Evolutionary conservation across 2,113 vertebrate genomes (phyloP).

Genomic region (Nerophis ophidion): DNA sequence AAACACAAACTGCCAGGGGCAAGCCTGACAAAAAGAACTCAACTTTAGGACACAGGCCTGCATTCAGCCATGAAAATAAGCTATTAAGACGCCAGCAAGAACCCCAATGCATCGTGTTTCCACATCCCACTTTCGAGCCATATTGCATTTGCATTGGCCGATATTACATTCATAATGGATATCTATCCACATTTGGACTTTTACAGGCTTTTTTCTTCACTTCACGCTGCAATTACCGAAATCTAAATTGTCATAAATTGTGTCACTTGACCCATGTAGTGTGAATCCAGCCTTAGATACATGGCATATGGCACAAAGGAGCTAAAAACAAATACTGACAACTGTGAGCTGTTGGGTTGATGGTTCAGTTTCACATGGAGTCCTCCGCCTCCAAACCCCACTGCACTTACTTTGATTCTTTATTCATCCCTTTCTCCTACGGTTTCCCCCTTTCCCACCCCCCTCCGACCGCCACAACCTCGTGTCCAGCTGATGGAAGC

Average conservation of each 20-base stretch:
- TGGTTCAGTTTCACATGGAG: constrained; percentile 61
- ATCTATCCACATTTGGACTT: no score
- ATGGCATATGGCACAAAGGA: constrained; percentile 24
- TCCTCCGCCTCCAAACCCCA: constrained; percentile 57
- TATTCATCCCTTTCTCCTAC: constrained; percentile 44
- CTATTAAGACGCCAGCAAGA: no score
- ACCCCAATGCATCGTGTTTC: no score
- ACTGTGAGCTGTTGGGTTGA: constrained; percentile 56
- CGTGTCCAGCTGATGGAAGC: constrained; percentile 76
- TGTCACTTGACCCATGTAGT: constrained; percentile 5
- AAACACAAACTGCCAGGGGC: no score
- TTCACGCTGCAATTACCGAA: no score
- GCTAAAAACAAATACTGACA: constrained; percentile 40
- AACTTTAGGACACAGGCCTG: no score
- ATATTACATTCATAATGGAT: no score
- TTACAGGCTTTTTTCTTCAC: no score
- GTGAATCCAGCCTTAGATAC: constrained; percentile 12
- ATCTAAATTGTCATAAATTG: no score
- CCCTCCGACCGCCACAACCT: constrained; percentile 58
- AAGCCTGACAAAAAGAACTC: no score
- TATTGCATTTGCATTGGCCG: constrained; percentile 25
- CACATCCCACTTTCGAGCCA: no score
- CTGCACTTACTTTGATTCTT: constrained; percentile 71
- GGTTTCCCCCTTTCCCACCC: background rate
- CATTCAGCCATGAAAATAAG: no score